A percentile compares a stretch with the other conserved stretches of the same genome.
phyloP scores from a whole-genome alignment of 2,888 invertebrate genomes.

The Leistus spinibarbis region DNA sequence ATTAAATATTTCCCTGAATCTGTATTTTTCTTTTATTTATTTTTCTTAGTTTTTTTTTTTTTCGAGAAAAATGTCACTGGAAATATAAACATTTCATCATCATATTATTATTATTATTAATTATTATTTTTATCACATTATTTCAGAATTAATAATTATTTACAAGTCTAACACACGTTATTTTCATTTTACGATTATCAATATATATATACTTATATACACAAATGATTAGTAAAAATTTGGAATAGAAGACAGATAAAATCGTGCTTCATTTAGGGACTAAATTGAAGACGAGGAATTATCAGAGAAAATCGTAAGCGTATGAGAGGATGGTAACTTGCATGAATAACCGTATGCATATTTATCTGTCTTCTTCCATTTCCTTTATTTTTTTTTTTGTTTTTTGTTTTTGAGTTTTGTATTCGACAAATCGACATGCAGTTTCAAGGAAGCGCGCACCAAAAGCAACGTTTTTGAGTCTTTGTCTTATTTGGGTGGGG shows the following conservation, averaged over 20 bases:
- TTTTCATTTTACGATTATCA: slow-evolving; percentile 21
- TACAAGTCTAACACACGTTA: slow-evolving; percentile 42
- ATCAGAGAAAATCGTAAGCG: neutral
- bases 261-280: neutral
- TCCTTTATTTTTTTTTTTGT: neutral
- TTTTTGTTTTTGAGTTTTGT: neutral
- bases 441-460: neutral
- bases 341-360: neutral
- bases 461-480: neutral
- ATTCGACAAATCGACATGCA: neutral
- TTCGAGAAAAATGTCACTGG: slow-evolving; percentile 43
- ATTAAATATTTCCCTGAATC: slow-evolving; percentile 39
- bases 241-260: neutral
- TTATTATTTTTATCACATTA: slow-evolving; percentile 45
- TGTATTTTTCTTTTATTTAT: slow-evolving; percentile 13
- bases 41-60: slow-evolving; percentile 21
- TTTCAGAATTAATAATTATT: slow-evolving; percentile 43
- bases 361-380: too few relatives aligned
- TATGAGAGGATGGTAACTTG: neutral
- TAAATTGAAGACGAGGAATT: neutral
- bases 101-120: slow-evolving; percentile 32
- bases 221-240: slow-evolving; percentile 14
- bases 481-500: neutral
- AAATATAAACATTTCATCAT: slow-evolving; percentile 43
- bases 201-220: slow-evolving; percentile 35